Evolutionary conservation across 2,888 invertebrate species (phyloP).

Genomic region (Limenitis camilla): DNA sequence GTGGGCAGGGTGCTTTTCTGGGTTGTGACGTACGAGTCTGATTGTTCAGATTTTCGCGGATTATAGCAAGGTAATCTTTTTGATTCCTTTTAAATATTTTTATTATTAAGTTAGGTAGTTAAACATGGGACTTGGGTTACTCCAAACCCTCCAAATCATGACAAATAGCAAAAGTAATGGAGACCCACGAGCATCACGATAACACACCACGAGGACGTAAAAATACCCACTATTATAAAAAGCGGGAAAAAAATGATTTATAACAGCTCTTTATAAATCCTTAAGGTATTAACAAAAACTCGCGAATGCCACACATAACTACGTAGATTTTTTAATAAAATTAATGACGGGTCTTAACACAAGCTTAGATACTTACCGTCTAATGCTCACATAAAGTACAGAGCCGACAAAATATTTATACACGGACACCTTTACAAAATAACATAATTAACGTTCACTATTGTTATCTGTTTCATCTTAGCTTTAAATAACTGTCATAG

Average conservation of each 20-base stretch:
- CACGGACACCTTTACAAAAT: conserved; percentile 7
- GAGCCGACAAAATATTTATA: conserved; percentile 39
- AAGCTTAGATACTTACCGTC: conserved; percentile 42
- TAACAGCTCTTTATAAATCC: conserved; percentile 35
- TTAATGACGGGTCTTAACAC: conserved; percentile 54
- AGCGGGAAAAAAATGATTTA: background rate
- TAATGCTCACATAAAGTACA: conserved; percentile 45
- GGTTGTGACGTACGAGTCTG: too few relatives aligned
- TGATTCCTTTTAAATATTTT: too few relatives aligned
- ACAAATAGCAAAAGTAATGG: too few relatives aligned
- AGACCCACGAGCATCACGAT: too few relatives aligned
- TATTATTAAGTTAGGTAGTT: too few relatives aligned
- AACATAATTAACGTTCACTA: conserved; percentile 6
- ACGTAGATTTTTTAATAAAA: conserved; percentile 50
- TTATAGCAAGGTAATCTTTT: too few relatives aligned
- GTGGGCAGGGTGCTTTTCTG: too few relatives aligned
- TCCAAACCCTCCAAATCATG: too few relatives aligned
- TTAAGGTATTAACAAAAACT: conserved; percentile 28
- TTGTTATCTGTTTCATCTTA: conserved; percentile 3
- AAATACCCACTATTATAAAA: too few relatives aligned
- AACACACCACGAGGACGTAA: too few relatives aligned
- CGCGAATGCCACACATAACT: conserved; percentile 57
- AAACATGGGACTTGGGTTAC: too few relatives aligned
- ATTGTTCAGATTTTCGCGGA: too few relatives aligned
- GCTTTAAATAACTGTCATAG: background rate